Evolutionary conservation across 1,140 invertebrate genomes (phyloP).

Genomic region (Myzus persicae): DNA sequence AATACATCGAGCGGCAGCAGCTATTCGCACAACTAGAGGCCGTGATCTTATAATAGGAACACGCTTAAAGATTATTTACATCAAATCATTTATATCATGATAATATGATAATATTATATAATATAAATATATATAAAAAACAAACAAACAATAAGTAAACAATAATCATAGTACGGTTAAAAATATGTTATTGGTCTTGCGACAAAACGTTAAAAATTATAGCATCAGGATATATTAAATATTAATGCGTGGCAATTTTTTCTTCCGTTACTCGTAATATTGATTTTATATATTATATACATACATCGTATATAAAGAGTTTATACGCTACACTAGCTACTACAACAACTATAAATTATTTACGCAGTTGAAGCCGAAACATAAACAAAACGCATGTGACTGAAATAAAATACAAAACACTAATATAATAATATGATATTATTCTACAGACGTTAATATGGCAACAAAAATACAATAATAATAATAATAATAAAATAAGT

Average conservation of each 20-base stretch:
- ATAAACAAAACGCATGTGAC: constrained; percentile 34
- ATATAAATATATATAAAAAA: constrained; percentile 36
- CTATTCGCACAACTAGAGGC: constrained; percentile 54
- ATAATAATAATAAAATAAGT: constrained; percentile 18
- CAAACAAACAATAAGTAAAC: constrained; percentile 17
- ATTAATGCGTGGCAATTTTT: neutral
- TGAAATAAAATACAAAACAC: constrained; percentile 30
- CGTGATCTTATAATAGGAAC: constrained; percentile 58
- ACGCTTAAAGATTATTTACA: constrained; percentile 55
- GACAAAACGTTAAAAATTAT: constrained; percentile 22
- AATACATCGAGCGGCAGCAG: constrained; percentile 56
- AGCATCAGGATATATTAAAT: neutral
- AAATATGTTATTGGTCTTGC: constrained; percentile 31
- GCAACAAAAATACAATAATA: constrained; percentile 50
- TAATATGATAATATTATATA: neutral
- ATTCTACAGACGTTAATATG: constrained; percentile 36
- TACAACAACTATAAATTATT: neutral
- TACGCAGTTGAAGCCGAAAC: constrained; percentile 1
- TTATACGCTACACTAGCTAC: neutral
- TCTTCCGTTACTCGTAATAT: neutral
- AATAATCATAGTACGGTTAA: neutral
- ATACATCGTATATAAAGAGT: neutral
- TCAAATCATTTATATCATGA: neutral
- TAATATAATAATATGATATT: neutral
- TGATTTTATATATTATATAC: neutral